Conservation (phyloP, 2,888 invertebrate genomes). For the Drosophila paracracens region DNA sequence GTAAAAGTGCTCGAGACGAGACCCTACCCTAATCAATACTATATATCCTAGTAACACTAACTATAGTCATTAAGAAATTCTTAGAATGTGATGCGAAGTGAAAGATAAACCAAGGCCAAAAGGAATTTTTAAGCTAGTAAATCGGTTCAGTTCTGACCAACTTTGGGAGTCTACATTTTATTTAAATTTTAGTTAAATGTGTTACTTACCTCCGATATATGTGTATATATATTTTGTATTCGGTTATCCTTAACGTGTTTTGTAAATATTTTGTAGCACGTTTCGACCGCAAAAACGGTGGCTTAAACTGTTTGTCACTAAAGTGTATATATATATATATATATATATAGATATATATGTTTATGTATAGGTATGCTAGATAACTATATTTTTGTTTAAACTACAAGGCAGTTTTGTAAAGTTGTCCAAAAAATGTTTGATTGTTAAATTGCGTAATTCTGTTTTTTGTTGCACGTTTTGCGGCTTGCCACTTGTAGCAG, state of each 20-base stretch:
- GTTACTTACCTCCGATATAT: conserved; percentile 42
- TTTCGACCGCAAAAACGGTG: conserved; percentile 16
- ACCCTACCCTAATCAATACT: neutral
- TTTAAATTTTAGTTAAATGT: neutral
- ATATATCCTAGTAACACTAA: neutral
- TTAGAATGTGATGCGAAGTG: neutral
- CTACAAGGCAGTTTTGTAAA: conserved; percentile 77
- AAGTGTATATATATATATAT: conserved; percentile 15
- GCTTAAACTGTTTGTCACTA: conserved; percentile 21
- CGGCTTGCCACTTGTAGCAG: conserved; percentile 17
- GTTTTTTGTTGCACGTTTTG: conserved; percentile 21
- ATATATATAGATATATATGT: conserved; percentile 4
- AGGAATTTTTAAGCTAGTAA: neutral
- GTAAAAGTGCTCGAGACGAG: conserved; percentile 11
- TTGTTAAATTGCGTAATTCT: conserved; percentile 42
- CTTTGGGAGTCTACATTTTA: neutral
- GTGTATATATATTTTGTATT: conserved; percentile 10
- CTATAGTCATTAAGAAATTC: neutral
- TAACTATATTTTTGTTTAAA: conserved; percentile 31
- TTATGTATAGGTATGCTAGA: conserved; percentile 23
- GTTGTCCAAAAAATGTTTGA: conserved; percentile 65
- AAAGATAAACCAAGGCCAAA: neutral
- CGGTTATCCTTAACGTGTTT: conserved; percentile 40
- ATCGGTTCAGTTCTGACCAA: neutral
- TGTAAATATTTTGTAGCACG: conserved; percentile 53